Evolutionary conservation across 2,888 invertebrate species (phyloP).

Genomic region (Galerucella pusilla): DNA sequence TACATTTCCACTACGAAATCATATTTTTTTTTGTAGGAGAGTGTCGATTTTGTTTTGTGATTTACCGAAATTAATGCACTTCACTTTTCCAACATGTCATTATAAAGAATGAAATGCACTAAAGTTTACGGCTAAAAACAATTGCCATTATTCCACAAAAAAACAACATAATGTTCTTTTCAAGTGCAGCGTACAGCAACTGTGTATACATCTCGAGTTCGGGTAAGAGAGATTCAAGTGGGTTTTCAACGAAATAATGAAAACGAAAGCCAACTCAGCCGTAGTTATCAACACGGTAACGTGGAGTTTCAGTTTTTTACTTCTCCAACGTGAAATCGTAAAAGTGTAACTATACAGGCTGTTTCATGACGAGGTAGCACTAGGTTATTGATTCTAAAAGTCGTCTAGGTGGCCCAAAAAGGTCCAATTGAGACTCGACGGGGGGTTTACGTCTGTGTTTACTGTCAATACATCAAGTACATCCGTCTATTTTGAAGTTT

Average conservation of each 20-base stretch:
- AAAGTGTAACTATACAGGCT: no score
- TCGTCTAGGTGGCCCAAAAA: no score
- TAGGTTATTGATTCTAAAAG: no score
- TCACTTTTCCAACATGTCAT: slow-evolving; percentile 27
- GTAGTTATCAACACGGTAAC: slow-evolving; percentile 8
- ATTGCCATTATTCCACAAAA: slow-evolving; percentile 44
- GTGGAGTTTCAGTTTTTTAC: neutral
- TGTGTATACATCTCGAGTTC: slow-evolving; percentile 33
- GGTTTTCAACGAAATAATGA: slow-evolving; percentile 28
- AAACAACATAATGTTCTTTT: slow-evolving; percentile 48
- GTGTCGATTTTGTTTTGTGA: slow-evolving; percentile 15
- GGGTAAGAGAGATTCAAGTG: slow-evolving; percentile 22
- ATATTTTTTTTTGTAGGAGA: neutral
- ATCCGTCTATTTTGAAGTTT: no score
- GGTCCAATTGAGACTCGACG: no score
- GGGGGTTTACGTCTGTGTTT: no score
- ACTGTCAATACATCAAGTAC: no score
- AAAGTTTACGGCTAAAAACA: slow-evolving; percentile 45
- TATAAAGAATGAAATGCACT: slow-evolving; percentile 37
- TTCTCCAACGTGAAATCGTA: no score
- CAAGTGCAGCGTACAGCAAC: slow-evolving; percentile 37
- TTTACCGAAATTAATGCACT: slow-evolving; percentile 38
- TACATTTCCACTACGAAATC: neutral
- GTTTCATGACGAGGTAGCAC: no score
- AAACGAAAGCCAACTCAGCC: slow-evolving; percentile 29